A percentile compares a stretch with the other conserved stretches of the same genome.
Evolutionary conservation across 2,113 vertebrate species (phyloP).

Genomic region (Cyprinodon variegatus): DNA sequence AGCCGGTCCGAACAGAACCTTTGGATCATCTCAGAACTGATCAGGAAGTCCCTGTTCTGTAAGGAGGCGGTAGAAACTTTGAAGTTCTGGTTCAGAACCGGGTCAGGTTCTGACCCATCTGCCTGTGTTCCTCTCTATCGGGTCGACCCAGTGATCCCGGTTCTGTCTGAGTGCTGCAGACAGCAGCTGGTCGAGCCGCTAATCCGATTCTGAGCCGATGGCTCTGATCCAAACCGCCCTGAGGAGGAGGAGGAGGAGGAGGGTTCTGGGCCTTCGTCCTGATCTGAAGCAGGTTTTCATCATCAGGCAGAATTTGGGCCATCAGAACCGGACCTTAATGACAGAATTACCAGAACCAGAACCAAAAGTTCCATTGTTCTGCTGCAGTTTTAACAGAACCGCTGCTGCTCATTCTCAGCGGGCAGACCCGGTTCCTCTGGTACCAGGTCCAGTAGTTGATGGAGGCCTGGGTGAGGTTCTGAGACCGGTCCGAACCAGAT

Average conservation of each 20-base stretch:
- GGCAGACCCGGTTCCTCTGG: too few relatives aligned
- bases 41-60: too few relatives aligned
- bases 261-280: not conserved
- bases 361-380: not conserved
- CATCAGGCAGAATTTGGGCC: too few relatives aligned
- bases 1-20: too few relatives aligned
- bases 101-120: not conserved
- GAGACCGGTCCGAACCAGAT: too few relatives aligned
- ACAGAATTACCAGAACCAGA: not conserved
- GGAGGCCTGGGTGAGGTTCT: too few relatives aligned
- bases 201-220: not conserved
- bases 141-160: not conserved
- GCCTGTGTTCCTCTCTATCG: not conserved
- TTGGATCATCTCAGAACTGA: too few relatives aligned
- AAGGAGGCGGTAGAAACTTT: too few relatives aligned
- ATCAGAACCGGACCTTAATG: not conserved
- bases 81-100: too few relatives aligned
- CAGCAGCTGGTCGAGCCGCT: not conserved
- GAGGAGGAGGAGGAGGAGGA: not conserved
- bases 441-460: too few relatives aligned
- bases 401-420: not conserved
- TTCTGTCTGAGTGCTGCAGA: not conserved
- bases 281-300: not conserved
- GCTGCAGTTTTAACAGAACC: too few relatives aligned
- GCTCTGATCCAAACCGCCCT: not conserved